Conservation (phyloP, 2,797 vertebrate genomes). For the Cirrhinus molitorella region DNA sequence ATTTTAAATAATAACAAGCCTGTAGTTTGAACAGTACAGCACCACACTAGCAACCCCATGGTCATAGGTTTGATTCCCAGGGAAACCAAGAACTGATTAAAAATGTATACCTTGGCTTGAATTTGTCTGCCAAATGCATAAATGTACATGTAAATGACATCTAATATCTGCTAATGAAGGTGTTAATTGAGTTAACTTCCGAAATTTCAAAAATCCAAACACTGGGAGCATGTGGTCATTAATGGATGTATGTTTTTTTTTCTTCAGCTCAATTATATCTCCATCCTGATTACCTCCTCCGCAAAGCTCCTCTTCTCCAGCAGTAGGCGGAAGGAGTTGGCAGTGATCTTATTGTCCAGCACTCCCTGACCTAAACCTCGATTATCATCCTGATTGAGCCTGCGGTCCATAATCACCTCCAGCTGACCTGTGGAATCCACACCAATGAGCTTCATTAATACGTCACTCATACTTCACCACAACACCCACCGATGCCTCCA, state of each 20-base stretch:
- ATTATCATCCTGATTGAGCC: constrained; percentile 94
- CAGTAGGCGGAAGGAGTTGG: constrained; percentile 85
- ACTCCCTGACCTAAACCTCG: constrained; percentile 93
- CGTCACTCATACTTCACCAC: not conserved
- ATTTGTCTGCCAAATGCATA: not conserved
- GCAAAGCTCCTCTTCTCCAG: constrained; percentile 81
- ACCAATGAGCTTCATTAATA: not conserved
- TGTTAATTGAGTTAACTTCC: not conserved
- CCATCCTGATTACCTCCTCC: constrained; percentile 73
- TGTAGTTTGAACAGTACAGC: too few relatives aligned
- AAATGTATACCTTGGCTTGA: not conserved
- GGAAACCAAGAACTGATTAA: not conserved
- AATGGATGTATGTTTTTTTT: not conserved
- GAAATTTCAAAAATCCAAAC: too few relatives aligned
- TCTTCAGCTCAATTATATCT: not conserved
- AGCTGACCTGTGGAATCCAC: constrained; percentile 83
- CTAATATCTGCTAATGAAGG: not conserved
- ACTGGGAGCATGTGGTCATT: not conserved
- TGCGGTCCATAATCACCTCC: constrained; percentile 92
- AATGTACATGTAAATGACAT: not conserved
- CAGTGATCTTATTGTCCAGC: constrained; percentile 92
- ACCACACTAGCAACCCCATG: too few relatives aligned
- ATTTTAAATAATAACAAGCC: not conserved
- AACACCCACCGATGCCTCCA: constrained; percentile 1
- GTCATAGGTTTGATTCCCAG: too few relatives aligned